A percentile compares a stretch with the other conserved stretches of the same genome.
These are phyloP conservation scores for Sepiola atlantica DNA, from an alignment of 2,888 invertebrate species.

Conservation along the genomic window DNA sequence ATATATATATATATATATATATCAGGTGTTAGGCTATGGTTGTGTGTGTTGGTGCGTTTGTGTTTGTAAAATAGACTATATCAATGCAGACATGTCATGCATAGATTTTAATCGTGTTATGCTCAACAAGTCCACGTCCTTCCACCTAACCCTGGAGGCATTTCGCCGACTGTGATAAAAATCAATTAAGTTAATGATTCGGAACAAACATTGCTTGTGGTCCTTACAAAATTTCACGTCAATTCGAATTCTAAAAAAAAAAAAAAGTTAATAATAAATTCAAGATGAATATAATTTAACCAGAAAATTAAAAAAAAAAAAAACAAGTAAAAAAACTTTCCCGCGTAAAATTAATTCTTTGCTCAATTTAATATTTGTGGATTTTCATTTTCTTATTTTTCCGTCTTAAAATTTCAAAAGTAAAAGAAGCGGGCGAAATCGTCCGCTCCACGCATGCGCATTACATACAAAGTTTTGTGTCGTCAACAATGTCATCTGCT, in stretches of 20 bases:
- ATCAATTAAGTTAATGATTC: neutral
- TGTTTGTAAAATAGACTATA: no score
- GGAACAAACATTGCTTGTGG: neutral
- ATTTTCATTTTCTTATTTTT: neutral
- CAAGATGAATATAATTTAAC: neutral
- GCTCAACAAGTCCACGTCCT: no score
- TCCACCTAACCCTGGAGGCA: neutral
- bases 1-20: no score
- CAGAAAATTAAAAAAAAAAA: neutral
- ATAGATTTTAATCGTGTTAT: no score
- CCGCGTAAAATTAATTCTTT: conserved; percentile 4
- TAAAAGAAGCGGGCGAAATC: neutral
- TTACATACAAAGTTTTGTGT: no score
- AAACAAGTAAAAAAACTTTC: neutral
- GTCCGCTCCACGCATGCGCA: neutral
- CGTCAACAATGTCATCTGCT: no score
- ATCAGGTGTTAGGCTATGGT: no score
- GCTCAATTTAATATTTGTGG: neutral
- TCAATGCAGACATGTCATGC: no score
- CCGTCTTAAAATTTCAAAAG: neutral
- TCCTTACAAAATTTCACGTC: neutral
- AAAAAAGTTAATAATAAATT: no score
- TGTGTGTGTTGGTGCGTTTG: no score
- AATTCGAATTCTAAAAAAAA: neutral
- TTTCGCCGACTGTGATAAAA: neutral